These are phyloP conservation scores for Jordanella pulchra DNA, from an alignment of 2,797 vertebrate species.

Conservation along the genomic window DNA sequence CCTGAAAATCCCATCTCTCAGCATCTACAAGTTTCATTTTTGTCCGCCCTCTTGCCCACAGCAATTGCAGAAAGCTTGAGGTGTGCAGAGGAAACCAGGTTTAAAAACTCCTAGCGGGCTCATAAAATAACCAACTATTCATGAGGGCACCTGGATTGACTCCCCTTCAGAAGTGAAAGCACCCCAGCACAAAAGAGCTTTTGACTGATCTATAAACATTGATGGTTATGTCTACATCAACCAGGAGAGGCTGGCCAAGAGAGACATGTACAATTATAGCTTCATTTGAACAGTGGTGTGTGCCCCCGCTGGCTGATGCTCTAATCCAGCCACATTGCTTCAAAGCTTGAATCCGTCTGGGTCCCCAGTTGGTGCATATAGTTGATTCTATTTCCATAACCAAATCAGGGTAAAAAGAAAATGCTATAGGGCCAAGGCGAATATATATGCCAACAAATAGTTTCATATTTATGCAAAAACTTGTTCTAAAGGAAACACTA, in stretches of 20 bases:
- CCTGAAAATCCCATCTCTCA: constrained; percentile 58
- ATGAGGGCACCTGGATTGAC: constrained; percentile 56
- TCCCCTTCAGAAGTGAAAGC: constrained; percentile 38
- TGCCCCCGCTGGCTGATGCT: constrained; percentile 38
- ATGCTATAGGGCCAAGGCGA: constrained; percentile 25
- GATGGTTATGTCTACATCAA: constrained; percentile 45
- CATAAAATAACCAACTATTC: constrained; percentile 55
- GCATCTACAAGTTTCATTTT: constrained; percentile 44
- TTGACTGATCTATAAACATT: constrained; percentile 58
- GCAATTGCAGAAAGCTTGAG: constrained; percentile 51
- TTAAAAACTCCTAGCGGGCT: constrained; percentile 51
- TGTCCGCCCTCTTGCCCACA: constrained; percentile 41
- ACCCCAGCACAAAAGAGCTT: constrained; percentile 62
- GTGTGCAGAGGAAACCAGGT: constrained; percentile 48
- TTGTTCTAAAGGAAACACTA: background rate
- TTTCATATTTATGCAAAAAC: constrained; percentile 21
- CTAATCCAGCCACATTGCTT: constrained; percentile 34
- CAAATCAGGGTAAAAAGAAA: constrained; percentile 56
- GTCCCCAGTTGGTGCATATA: constrained; percentile 42
- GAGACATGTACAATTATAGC: constrained; percentile 43
- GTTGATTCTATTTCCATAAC: constrained; percentile 64
- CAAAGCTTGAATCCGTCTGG: constrained; percentile 43
- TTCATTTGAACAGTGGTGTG: constrained; percentile 60
- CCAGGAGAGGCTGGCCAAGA: constrained; percentile 33
- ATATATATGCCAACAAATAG: constrained; percentile 40